Evolutionary conservation across 2,888 invertebrate species (phyloP).

Genomic region (Zygogramma bicolorata): DNA sequence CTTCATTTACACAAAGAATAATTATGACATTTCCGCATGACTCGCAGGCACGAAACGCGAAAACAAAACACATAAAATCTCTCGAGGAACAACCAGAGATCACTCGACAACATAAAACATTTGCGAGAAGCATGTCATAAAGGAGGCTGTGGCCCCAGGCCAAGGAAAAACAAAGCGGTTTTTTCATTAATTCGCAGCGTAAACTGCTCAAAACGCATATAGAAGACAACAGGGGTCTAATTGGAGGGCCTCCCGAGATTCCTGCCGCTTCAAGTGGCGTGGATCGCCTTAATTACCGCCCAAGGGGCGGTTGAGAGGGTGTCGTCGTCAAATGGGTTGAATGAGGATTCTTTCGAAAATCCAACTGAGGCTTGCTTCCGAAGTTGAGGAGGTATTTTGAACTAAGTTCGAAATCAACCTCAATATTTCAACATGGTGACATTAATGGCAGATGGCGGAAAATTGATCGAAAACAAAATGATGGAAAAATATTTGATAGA

Average conservation of each 20-base stretch:
- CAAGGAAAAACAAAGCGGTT: constrained; percentile 29
- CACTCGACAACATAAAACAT: constrained; percentile 19
- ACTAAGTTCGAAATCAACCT: no score
- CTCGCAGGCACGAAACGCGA: background rate
- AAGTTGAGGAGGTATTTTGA: no score
- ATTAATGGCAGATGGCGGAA: no score
- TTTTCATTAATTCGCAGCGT: constrained; percentile 40
- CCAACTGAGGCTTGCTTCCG: no score
- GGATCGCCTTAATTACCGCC: constrained; percentile 48
- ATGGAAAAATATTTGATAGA: background rate
- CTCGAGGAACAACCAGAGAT: constrained; percentile 3
- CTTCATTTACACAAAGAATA: background rate
- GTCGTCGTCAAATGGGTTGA: background rate
- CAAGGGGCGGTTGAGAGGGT: constrained; percentile 26
- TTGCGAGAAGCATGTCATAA: constrained; percentile 11
- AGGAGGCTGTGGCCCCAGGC: background rate
- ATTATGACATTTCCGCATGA: background rate
- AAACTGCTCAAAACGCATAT: constrained; percentile 51
- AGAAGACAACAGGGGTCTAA: constrained; percentile 50
- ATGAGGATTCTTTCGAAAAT: background rate
- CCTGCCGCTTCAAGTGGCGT: constrained; percentile 29
- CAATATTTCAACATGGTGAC: no score
- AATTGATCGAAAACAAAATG: background rate
- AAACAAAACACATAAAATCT: constrained; percentile 19
- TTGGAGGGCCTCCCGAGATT: constrained; percentile 39